phyloP scores from a whole-genome alignment of 2,888 invertebrate species.

The Hypolimnas misippus region DNA sequence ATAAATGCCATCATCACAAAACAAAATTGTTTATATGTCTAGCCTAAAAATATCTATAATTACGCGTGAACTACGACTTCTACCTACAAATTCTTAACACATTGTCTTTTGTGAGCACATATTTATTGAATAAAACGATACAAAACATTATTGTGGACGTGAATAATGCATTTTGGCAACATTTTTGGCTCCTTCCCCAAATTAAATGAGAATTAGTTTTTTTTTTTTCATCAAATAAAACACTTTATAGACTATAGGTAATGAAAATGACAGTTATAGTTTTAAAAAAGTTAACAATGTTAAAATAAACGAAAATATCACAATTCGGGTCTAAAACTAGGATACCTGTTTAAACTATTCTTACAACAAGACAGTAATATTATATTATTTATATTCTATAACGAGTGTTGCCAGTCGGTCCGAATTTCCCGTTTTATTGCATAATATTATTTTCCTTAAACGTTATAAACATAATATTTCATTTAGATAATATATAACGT shows the following conservation, averaged over 20 bases:
- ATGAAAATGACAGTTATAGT: slow-evolving; percentile 21
- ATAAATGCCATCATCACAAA: slow-evolving; percentile 80
- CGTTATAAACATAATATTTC: background rate
- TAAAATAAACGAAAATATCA: slow-evolving; percentile 65
- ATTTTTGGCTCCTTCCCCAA: slow-evolving; percentile 77
- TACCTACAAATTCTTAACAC: slow-evolving; percentile 57
- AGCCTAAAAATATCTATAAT: slow-evolving; percentile 47
- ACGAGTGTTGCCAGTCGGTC: slow-evolving; percentile 28
- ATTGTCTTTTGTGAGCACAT: slow-evolving; percentile 81
- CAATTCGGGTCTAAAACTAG: slow-evolving; percentile 67
- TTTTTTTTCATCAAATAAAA: slow-evolving; percentile 25
- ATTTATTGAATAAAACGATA: slow-evolving; percentile 52
- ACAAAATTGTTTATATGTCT: slow-evolving; percentile 54
- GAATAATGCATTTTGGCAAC: slow-evolving; percentile 77
- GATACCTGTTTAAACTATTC: slow-evolving; percentile 50
- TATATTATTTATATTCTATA: slow-evolving; percentile 28
- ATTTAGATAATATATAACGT: slow-evolving; percentile 1
- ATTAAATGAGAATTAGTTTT: slow-evolving; percentile 48
- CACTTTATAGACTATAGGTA: slow-evolving; percentile 22
- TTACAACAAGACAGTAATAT: slow-evolving; percentile 23
- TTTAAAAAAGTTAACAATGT: slow-evolving; percentile 35
- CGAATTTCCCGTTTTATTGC: background rate
- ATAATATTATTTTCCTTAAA: background rate
- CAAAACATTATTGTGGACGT: slow-evolving; percentile 61
- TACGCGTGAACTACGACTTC: slow-evolving; percentile 42